These are phyloP conservation scores for Cephus pulcher DNA, from an alignment of 2,888 invertebrate species.

Conservation along the genomic window DNA sequence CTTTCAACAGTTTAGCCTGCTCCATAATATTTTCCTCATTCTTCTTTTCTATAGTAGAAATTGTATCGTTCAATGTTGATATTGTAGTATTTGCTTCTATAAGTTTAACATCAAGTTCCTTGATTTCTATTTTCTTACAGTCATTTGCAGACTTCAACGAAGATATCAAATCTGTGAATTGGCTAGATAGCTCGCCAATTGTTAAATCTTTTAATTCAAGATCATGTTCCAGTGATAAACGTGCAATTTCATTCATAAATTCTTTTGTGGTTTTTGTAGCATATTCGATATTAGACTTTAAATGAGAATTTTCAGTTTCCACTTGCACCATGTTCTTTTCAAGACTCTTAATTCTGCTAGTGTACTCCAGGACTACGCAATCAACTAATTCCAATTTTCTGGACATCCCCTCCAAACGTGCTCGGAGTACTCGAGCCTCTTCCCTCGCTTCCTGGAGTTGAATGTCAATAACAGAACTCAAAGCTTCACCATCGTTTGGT, in stretches of 20 bases:
- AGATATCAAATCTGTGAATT: constrained; percentile 11
- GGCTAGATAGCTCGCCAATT: constrained; percentile 9
- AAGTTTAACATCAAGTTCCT: constrained; percentile 16
- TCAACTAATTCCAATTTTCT: constrained; percentile 31
- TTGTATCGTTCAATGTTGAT: constrained; percentile 16
- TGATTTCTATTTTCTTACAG: constrained; percentile 4
- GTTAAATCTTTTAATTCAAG: constrained; percentile 10
- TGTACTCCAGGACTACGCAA: constrained; percentile 28
- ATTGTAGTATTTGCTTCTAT: constrained; percentile 14
- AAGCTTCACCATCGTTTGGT: constrained; percentile 49
- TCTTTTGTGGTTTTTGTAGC: neutral
- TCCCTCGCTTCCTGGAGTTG: constrained; percentile 63
- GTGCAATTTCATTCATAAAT: neutral
- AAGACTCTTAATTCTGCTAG: neutral
- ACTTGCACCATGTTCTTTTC: neutral
- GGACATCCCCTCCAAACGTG: constrained; percentile 68
- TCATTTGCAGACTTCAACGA: neutral
- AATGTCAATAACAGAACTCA: constrained; percentile 60
- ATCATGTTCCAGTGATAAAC: neutral
- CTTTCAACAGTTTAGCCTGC: constrained; percentile 30
- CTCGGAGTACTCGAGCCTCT: constrained; percentile 45
- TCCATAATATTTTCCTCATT: constrained; percentile 20
- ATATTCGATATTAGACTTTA: constrained; percentile 19
- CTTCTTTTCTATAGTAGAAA: constrained; percentile 25
- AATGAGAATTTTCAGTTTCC: constrained; percentile 20